phyloP scores from a whole-genome alignment of 2,797 vertebrate species.

The Ptychobarbus kaznakovi region DNA sequence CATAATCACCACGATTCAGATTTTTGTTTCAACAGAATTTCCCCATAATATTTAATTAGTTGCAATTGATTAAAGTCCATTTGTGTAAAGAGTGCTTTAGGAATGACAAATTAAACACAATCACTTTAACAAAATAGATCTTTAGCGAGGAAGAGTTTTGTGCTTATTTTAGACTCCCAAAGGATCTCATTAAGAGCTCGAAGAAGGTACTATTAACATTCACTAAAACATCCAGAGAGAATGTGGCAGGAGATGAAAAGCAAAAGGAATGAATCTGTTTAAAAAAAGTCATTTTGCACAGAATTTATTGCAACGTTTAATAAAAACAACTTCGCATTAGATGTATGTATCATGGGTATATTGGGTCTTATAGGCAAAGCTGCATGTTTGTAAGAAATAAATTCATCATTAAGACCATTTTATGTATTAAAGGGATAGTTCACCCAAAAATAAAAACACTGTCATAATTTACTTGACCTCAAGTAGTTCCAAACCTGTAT shows the following conservation, averaged over 20 bases:
- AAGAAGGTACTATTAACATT: conserved; percentile 51
- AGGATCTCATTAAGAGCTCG: conserved; percentile 56
- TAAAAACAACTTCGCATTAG: background rate
- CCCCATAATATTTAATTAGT: conserved; percentile 25
- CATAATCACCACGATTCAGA: background rate
- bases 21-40: background rate
- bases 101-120: conserved; percentile 40
- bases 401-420: background rate
- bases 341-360: background rate
- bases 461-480: too few species aligned
- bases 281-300: background rate
- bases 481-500: too few species aligned
- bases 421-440: background rate
- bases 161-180: conserved; percentile 50
- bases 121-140: conserved; percentile 50
- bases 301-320: background rate
- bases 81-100: conserved; percentile 40
- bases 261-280: background rate
- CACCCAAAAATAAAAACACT: too few species aligned
- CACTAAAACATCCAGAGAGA: conserved; percentile 29
- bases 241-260: background rate
- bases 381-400: background rate
- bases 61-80: conserved; percentile 8
- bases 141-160: conserved; percentile 44
- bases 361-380: background rate